phyloP scores from a whole-genome alignment of 2,888 invertebrate species.

The Stenodema calcarata region DNA sequence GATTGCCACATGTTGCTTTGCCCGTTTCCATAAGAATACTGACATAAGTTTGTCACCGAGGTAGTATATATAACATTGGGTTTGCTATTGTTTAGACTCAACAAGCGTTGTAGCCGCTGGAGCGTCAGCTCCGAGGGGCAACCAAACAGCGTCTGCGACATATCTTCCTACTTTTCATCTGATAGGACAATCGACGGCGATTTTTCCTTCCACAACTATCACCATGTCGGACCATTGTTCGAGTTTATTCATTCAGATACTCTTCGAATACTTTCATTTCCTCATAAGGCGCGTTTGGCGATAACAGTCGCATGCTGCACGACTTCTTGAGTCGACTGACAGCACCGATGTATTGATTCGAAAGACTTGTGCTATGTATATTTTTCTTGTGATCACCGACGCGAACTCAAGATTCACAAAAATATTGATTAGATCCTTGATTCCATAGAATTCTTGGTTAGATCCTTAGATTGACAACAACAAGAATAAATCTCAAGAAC shows the following conservation, averaged over 20 bases:
- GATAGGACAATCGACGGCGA: neutral
- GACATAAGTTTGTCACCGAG: constrained; percentile 26
- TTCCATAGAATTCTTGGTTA: no score
- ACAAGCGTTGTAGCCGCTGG: constrained; percentile 27
- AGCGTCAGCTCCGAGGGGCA: neutral
- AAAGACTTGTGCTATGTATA: no score
- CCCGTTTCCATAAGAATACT: constrained; percentile 20
- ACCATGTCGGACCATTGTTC: neutral
- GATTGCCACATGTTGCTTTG: constrained; percentile 4
- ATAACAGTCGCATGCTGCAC: neutral
- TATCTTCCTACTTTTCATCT: constrained; percentile 38
- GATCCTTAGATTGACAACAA: no score
- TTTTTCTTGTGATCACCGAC: no score
- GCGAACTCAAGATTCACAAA: no score
- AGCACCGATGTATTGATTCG: neutral
- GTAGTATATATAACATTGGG: constrained; percentile 31
- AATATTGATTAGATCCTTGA: no score
- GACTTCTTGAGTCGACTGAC: neutral
- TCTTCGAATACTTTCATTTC: constrained; percentile 10
- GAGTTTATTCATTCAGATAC: constrained; percentile 14
- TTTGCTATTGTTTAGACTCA: constrained; percentile 22
- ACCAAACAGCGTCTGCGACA: neutral
- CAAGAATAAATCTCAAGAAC: no score
- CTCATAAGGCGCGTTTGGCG: neutral
- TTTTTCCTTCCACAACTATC: neutral